These are phyloP conservation scores for Aspidapion aeneum DNA, from an alignment of 2,888 invertebrate genomes.

Conservation along the genomic window DNA sequence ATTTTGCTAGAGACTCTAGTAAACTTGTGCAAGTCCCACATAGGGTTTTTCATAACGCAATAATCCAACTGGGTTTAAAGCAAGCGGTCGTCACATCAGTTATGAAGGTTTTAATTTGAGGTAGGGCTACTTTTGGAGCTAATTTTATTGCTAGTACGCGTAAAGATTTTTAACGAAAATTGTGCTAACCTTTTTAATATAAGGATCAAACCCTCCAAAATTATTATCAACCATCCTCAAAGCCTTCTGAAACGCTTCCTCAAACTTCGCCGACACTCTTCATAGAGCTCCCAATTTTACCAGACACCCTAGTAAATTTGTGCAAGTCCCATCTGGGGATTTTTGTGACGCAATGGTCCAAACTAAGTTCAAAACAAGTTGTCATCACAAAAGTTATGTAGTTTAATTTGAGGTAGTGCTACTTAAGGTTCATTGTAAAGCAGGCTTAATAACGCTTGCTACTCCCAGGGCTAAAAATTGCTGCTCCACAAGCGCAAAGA, in stretches of 20 bases:
- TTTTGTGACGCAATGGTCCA: slow-evolving; percentile 97
- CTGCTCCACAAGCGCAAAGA: background rate
- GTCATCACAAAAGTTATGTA: too few relatives aligned
- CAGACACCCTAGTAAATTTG: slow-evolving; percentile 89
- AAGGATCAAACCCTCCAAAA: slow-evolving; percentile 98
- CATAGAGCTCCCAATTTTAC: slow-evolving; percentile 98
- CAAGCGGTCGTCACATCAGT: slow-evolving; percentile 97
- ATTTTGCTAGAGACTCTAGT: slow-evolving; percentile 91
- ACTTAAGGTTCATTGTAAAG: too few relatives aligned
- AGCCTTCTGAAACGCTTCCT: slow-evolving; percentile 99
- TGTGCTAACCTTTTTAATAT: too few relatives aligned
- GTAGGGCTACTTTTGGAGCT: too few relatives aligned
- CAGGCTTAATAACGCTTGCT: too few relatives aligned
- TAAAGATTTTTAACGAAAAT: slow-evolving; percentile 6
- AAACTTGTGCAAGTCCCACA: slow-evolving; percentile 97
- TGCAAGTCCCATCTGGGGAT: slow-evolving; percentile 98
- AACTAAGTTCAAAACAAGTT: slow-evolving; percentile 99
- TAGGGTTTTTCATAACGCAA: slow-evolving; percentile 94
- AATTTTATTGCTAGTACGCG: slow-evolving; percentile 86
- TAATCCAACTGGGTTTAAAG: slow-evolving; percentile 99
- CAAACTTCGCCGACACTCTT: slow-evolving; percentile 99
- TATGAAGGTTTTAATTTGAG: too few relatives aligned
- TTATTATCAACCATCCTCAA: too few relatives aligned
- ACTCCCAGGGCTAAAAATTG: too few relatives aligned
- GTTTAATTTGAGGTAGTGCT: too few relatives aligned